Evolutionary conservation across 2,113 vertebrate species (phyloP).

Genomic region (Oryzias woworae): DNA sequence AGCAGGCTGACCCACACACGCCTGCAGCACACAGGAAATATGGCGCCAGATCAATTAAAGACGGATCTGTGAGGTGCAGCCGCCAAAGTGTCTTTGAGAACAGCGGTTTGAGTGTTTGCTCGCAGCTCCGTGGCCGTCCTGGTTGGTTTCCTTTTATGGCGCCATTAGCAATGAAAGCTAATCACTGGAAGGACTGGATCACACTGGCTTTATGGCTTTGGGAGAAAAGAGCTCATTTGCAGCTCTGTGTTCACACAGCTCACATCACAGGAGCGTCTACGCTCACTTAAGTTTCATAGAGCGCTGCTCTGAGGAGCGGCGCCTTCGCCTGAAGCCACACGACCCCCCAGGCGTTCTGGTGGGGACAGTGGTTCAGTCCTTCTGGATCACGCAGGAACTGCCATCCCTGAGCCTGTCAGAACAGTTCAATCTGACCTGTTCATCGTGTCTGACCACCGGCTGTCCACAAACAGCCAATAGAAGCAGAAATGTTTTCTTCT

Average conservation of each 20-base stretch:
- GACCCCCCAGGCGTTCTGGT: no score
- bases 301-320: background rate
- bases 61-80: no score
- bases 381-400: no score
- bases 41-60: no score
- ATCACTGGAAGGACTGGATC: constrained; percentile 20
- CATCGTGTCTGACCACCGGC: no score
- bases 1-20: no score
- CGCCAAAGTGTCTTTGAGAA: background rate
- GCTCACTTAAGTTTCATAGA: constrained; percentile 14
- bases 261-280: constrained; percentile 11
- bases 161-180: constrained; percentile 9
- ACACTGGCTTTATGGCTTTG: constrained; percentile 11
- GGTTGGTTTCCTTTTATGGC: constrained; percentile 26
- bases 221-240: constrained; percentile 1
- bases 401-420: no score
- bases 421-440: no score
- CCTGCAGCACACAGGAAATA: no score
- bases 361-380: no score
- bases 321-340: background rate
- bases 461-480: no score
- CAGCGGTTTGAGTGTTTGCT: background rate
- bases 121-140: background rate
- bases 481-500: no score
- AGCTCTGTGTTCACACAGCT: constrained; percentile 1